Base-by-base conservation (phyloP, 2,888 invertebrate genomes). In the Sylvicola cinctus region DNA sequence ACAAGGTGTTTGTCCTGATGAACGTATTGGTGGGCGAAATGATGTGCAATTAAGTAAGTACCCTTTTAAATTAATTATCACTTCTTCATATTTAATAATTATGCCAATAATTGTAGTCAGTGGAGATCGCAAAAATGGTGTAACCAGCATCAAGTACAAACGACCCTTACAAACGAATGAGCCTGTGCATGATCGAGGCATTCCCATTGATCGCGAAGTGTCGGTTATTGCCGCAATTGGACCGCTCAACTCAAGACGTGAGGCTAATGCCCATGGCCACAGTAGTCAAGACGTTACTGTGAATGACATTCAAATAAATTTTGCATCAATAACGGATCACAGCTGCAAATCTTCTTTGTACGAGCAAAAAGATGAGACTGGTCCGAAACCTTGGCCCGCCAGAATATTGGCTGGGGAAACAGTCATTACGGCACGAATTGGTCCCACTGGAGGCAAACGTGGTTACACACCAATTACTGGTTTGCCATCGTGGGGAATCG, bases 161-260 rank as follows among this genome's bases (percentile, higher is more conserved):
- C 69, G 84, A 1, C 80, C 83, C 0, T 60, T 88, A 34, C 69
- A 73, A 36, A 81, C 83, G 0, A 72, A 68, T 42, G 83, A 84
- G 44, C 64, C 76, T 1, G 59, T 64, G 25, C 73, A 73, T 40
- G 84, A 84, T 54, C 63, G 66, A 42, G 69, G 74, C 41, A 69
- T 83, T 33, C 66, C 74, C 2, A 62, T 65, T 2, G 66, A 73
- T 16, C 61, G 71, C 2, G 71, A 77, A 20, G 73, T 78, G 16
- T 79, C 75, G 16, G 75, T 88, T 3, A 80, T 90, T 35, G 87
- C 85, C 0, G 88, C 88, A 4, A 80, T 88, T 44, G 88, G 90
- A 1, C 76, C 78, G 0, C 61, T 90, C 20, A 85, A 84, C 61
- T 63, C 68, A 0, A 59, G 72, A 34, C 71, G 71, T 44, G 85